Evolutionary conservation across 2,113 vertebrate genomes (phyloP), one percentile per base, ranked within the genome.

Genomic region (Rhadina sibilatrix): DNA sequence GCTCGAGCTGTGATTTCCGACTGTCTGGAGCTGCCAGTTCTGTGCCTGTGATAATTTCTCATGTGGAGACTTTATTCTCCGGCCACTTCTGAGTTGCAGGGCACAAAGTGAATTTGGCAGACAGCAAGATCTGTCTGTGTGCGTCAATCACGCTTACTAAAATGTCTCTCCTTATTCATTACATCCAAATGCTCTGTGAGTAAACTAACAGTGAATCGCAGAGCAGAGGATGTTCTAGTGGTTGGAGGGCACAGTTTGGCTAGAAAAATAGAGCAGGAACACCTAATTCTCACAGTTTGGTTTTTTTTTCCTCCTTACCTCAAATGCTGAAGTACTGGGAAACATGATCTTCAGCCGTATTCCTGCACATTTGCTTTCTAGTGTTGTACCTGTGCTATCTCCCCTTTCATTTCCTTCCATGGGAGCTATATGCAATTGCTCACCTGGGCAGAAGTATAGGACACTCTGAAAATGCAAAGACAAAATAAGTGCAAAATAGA

Each of bases 101-200:
- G 69, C 80, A 57, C 74, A 81, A 91, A 95, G 77, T 52, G 94
- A 89, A 76, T 91, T 44, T 95, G 94, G 86, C 94, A 95, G 95
- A 53, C 83, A 92, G 86, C 91, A 87, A 87, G 93, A 87, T 76
- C 91, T 95, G 93, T 59, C 93, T 90, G 68, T 77, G 90, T 30
- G 72, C 10, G 83, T 96, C 95, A 92, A 75, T 95, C 92, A 94
- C 1, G 3, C 93, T 93, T 54, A 56, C 94, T 92, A 77, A 94
- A 92, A 83, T 87, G 96, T 93, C 95, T 80, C 80, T 97, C 80
- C 91, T 93, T 93, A 94, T 94, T 94, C 93, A 89, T 95, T 92
- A 89, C 89, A 89, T 86, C 93, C 86, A 95, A 83, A 92, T 78
- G 71, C 91, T 89, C 35, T 80, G 83, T 88, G 93, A 92, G 89